Evolutionary conservation across 2,888 invertebrate species (phyloP), one percentile per base, ranked within the genome.

Genomic region (Gandaritis pyraliata): DNA sequence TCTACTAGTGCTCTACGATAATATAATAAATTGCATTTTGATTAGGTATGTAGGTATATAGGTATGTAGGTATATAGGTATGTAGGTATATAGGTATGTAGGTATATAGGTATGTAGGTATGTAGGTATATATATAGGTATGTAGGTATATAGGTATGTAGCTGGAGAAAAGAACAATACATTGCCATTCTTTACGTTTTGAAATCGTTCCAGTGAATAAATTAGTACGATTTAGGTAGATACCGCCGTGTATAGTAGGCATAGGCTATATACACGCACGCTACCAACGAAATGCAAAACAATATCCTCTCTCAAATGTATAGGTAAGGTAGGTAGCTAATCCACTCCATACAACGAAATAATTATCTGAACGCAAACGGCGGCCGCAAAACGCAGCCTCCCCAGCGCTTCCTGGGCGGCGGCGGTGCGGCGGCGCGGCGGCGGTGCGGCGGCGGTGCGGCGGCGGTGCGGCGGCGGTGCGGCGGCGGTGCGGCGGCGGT

Each of bases 1-100:
- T 41, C 43, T 48, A 33, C 43, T 51, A 43, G 16, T 51, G 54
- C 8, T 33, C n/a, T 33, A 33, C 33, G 8, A 8, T 33, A 33
- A 55, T 36, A 61, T 58, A 54, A 65, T 66, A 66, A 64, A 64
- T 65, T 41, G 64, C 36, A 64, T 68, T 68, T 65, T 68, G 63
- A 66, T 64, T 58, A 47, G 57, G 54, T 43, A 11, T 53, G 47
- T 43, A 16, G 15, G 10, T 39, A n/a, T n/a, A n/a, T n/a, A n/a
- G n/a, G n/a, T n/a, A n/a, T n/a, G n/a, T 58, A 47, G 57, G 54
- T 43, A 11, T 53, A 46, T 43, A 16, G 15, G 10, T 39, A n/a
- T n/a, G n/a, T 58, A 47, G 57, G 54, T 43, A 11, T 53, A 46
- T 43, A 16, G 15, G 10, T 39, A n/a, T n/a, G n/a, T 58, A 47